These are phyloP conservation scores for Dolichallabes microphthalmus DNA, from an alignment of 2,113 vertebrate genomes.

Conservation along the genomic window DNA sequence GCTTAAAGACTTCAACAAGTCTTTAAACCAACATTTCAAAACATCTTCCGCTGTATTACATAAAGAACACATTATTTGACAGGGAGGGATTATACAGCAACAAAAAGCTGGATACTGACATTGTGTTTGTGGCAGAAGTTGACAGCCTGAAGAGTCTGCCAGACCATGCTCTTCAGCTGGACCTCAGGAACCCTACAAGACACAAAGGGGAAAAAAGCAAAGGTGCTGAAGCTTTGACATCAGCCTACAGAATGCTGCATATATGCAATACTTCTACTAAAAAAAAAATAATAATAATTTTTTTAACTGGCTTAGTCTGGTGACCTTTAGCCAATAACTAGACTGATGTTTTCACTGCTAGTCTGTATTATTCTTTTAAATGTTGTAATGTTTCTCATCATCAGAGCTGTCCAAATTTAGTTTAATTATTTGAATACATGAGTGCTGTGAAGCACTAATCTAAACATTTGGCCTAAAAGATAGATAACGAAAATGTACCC, in stretches of 20 bases:
- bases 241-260: not conserved
- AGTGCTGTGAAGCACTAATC: not conserved
- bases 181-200: conserved; percentile 82
- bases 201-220: conserved; percentile 36
- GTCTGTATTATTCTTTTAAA: not conserved
- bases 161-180: conserved; percentile 90
- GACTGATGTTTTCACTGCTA: not conserved
- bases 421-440: not conserved
- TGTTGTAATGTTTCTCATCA: not conserved
- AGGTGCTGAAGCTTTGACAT: not conserved
- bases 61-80: not conserved
- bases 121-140: conserved; percentile 97
- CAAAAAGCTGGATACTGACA: conserved; percentile 70
- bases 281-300: conserved; percentile 5
- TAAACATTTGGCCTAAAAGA: not conserved
- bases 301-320: not conserved
- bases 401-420: not conserved
- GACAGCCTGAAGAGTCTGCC: conserved; percentile 94
- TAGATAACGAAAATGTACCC: no score
- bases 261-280: conserved; percentile 19
- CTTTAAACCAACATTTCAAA: not conserved
- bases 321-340: not conserved
- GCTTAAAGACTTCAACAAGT: no score
- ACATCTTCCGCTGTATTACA: not conserved
- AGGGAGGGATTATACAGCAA: not conserved